Evolutionary conservation across 2,888 invertebrate species (phyloP).

Genomic region (Dromius quadrimaculatus): DNA sequence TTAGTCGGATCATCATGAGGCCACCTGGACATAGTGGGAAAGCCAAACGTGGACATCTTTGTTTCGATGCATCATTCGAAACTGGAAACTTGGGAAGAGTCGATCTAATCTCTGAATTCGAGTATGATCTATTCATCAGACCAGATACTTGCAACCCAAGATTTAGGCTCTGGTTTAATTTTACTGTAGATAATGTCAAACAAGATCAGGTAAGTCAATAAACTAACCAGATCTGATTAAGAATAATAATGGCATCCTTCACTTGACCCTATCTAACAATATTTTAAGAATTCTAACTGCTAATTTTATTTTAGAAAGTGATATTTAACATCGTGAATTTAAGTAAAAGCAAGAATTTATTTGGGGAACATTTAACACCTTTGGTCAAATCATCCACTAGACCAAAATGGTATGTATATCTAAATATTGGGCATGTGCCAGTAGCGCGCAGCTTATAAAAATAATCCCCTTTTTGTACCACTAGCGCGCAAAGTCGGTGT

Average conservation of each 20-base stretch:
- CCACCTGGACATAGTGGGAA: constrained; percentile 94
- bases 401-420: constrained; percentile 95
- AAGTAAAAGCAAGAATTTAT: constrained; percentile 91
- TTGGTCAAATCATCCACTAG: constrained; percentile 91
- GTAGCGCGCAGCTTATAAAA: too few species aligned
- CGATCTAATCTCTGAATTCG: constrained; percentile 91
- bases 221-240: too few species aligned
- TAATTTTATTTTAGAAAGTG: constrained; percentile 82
- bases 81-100: constrained; percentile 97
- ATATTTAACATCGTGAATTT: constrained; percentile 98
- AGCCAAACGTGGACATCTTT: constrained; percentile 95
- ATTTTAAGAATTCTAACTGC: too few species aligned
- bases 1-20: constrained; percentile 87
- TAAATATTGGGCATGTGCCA: too few species aligned
- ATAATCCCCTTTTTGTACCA: too few species aligned
- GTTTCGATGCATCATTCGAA: constrained; percentile 97
- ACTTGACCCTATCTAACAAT: too few species aligned
- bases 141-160: constrained; percentile 97
- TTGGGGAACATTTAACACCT: constrained; percentile 92
- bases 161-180: constrained; percentile 97
- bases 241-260: too few species aligned
- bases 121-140: constrained; percentile 95
- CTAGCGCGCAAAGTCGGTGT: too few species aligned
- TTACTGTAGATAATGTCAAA: constrained; percentile 95
- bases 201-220: constrained; percentile 82